Evolutionary conservation across 2,888 invertebrate genomes (phyloP).

Genomic region (Drosophila neutralis): DNA sequence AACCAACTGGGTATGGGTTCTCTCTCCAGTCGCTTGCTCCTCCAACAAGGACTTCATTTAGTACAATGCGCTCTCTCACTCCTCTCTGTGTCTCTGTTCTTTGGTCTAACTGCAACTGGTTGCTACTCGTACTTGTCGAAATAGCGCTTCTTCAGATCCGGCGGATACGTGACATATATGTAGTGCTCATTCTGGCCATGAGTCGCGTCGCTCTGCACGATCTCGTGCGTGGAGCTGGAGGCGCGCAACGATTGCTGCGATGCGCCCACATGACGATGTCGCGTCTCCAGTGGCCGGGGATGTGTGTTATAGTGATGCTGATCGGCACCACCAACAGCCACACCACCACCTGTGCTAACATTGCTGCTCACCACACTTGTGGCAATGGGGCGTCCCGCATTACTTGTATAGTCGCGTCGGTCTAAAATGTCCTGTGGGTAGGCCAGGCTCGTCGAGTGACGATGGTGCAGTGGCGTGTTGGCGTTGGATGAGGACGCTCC

Average conservation of each 20-base stretch:
- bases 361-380: slow-evolving; percentile 73
- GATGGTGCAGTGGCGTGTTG: slow-evolving; percentile 77
- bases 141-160: slow-evolving; percentile 92
- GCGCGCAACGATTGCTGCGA: slow-evolving; percentile 82
- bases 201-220: slow-evolving; percentile 85
- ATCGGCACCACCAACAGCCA: slow-evolving; percentile 41
- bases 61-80: slow-evolving; percentile 35
- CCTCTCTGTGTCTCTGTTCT: slow-evolving; percentile 26
- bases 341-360: slow-evolving; percentile 36
- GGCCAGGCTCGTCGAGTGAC: slow-evolving; percentile 79
- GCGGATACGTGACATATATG: slow-evolving; percentile 95
- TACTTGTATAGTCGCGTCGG: slow-evolving; percentile 84
- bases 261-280: slow-evolving; percentile 80
- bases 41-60: slow-evolving; percentile 15
- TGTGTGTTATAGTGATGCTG: slow-evolving; percentile 81
- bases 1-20: slow-evolving; percentile 55
- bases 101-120: slow-evolving; percentile 12
- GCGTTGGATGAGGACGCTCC: slow-evolving; percentile 71
- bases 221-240: slow-evolving; percentile 84
- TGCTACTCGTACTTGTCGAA: slow-evolving; percentile 87
- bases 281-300: slow-evolving; percentile 76
- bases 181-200: slow-evolving; percentile 90
- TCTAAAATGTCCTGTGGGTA: slow-evolving; percentile 84
- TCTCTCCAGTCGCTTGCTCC: slow-evolving; percentile 2
- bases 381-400: slow-evolving; percentile 63